A percentile compares a stretch with the other conserved stretches of the same genome.
These are phyloP conservation scores for Dendrocincla tyrannina DNA, from an alignment of 2,797 vertebrate genomes.

Conservation along the genomic window DNA sequence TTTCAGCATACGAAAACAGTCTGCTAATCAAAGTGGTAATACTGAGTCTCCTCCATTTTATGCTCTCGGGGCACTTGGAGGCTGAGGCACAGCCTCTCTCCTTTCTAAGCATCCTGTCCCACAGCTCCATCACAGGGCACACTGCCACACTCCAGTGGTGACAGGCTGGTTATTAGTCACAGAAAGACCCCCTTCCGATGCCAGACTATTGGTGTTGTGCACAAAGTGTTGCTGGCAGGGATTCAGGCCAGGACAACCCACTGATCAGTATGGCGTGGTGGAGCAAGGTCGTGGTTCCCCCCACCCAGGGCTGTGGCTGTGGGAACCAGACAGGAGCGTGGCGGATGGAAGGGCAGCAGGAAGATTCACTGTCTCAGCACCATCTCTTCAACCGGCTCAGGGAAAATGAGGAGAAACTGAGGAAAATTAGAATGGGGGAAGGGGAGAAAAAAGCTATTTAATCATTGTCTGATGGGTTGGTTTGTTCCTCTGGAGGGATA, in stretches of 20 bases:
- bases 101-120: accelerated
- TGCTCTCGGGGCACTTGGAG: neutral
- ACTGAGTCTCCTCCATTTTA: neutral
- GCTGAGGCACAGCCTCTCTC: accelerated
- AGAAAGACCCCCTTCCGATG: accelerated
- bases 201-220: accelerated
- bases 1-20: slow-evolving; percentile 55
- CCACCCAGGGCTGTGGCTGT: accelerated
- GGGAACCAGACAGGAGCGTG: neutral
- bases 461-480: neutral
- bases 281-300: neutral
- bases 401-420: neutral
- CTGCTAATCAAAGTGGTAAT: slow-evolving; percentile 68
- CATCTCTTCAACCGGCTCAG: accelerated
- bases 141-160: accelerated
- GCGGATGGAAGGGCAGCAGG: accelerated
- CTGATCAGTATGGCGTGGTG: accelerated
- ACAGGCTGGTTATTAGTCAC: neutral
- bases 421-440: neutral
- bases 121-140: accelerated
- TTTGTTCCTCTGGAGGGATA: neutral
- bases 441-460: neutral
- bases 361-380: neutral
- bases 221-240: neutral
- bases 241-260: accelerated